Evolutionary conservation across 1,140 invertebrate species (phyloP).

Genomic region (Piezodorus guildinii): DNA sequence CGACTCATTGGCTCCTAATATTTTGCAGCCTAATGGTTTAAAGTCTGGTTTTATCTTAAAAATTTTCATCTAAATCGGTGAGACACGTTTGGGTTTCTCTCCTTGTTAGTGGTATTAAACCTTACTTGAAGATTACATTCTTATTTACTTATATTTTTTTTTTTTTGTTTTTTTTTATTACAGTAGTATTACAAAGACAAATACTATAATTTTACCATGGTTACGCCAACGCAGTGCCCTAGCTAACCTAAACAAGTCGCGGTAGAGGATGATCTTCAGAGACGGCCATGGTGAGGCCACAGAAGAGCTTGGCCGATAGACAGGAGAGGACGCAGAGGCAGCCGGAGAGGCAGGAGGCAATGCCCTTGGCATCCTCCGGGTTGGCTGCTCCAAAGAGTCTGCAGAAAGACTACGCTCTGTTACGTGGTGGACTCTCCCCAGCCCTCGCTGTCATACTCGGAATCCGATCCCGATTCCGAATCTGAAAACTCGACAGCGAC

Average conservation of each 20-base stretch:
- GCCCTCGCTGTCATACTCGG: slow-evolving; percentile 56
- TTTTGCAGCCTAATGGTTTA: too few relatives aligned
- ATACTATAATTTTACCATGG: too few relatives aligned
- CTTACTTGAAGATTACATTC: too few relatives aligned
- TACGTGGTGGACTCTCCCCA: slow-evolving; percentile 42
- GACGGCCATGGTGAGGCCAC: neutral
- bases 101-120: too few relatives aligned
- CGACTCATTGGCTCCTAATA: too few relatives aligned
- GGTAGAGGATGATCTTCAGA: neutral
- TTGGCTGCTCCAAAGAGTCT: neutral
- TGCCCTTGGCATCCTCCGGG: neutral
- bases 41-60: too few relatives aligned
- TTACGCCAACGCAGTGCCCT: too few relatives aligned
- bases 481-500: slow-evolving; percentile 92
- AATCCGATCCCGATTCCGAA: slow-evolving; percentile 71
- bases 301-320: neutral
- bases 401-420: neutral
- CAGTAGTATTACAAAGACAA: too few relatives aligned
- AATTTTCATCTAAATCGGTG: too few relatives aligned
- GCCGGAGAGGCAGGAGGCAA: neutral
- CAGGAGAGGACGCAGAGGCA: slow-evolving; percentile 2
- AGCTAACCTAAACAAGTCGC: neutral
- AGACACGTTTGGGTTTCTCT: too few relatives aligned
- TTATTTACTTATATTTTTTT: too few relatives aligned
- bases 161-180: too few relatives aligned